Evolutionary conservation across 1,140 invertebrate species (phyloP).

Genomic region (Drosophila santomea): DNA sequence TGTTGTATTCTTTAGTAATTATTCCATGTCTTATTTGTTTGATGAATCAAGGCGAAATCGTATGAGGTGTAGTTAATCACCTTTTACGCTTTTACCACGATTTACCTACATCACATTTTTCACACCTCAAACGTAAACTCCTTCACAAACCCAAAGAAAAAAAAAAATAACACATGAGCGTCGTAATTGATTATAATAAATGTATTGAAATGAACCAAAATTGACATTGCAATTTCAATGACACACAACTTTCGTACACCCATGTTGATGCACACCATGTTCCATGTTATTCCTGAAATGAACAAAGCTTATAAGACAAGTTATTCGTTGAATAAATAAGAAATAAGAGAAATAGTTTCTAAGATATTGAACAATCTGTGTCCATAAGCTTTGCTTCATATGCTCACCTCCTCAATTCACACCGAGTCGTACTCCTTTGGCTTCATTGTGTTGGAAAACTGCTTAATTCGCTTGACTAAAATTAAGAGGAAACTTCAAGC

Average conservation of each 20-base stretch:
- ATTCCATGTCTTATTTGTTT: background rate
- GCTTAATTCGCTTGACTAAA: slow-evolving; percentile 35
- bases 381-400: background rate
- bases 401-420: slow-evolving; percentile 9
- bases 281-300: background rate
- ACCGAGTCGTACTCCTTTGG: slow-evolving; percentile 18
- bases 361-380: background rate
- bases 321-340: background rate
- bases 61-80: background rate
- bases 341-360: too few species aligned
- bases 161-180: slow-evolving; percentile 16
- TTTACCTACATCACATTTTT: background rate
- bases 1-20: slow-evolving; percentile 26
- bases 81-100: background rate
- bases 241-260: slow-evolving; percentile 14
- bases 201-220: slow-evolving; percentile 21
- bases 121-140: slow-evolving; percentile 5
- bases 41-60: background rate
- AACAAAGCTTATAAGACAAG: background rate
- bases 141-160: background rate
- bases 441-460: slow-evolving; percentile 33
- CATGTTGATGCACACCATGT: slow-evolving; percentile 30
- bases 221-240: slow-evolving; percentile 30
- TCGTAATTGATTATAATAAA: slow-evolving; percentile 33
- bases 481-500: background rate